phyloP scores from a whole-genome alignment of 2,797 vertebrate species.

The Cossypha heuglini region DNA sequence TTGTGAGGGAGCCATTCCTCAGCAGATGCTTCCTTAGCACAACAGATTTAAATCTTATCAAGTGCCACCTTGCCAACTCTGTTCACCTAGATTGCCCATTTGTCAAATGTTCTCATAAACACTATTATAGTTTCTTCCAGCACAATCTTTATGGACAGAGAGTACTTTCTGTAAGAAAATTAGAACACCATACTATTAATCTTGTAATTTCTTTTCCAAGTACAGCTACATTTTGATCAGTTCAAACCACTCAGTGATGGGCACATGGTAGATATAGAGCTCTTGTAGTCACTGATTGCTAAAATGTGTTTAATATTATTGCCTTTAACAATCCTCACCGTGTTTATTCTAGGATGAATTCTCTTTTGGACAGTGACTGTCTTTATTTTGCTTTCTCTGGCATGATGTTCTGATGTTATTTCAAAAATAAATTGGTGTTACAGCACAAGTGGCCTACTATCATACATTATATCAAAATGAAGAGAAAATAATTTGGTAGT shows the following conservation, averaged over 20 bases:
- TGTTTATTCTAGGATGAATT: background rate
- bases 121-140: background rate
- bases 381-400: background rate
- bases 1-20: background rate
- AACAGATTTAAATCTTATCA: slow-evolving; percentile 49
- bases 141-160: background rate
- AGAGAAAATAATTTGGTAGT: background rate
- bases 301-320: background rate
- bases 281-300: background rate
- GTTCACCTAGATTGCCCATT: background rate
- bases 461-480: background rate
- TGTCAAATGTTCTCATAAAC: background rate
- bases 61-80: background rate
- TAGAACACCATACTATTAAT: background rate
- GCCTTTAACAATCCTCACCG: background rate
- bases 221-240: background rate
- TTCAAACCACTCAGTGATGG: background rate
- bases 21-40: slow-evolving; percentile 39
- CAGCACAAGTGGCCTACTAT: background rate
- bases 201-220: background rate
- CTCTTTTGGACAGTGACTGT: background rate
- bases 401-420: background rate
- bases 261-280: background rate
- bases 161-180: background rate
- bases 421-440: background rate